Evolutionary conservation across 2,888 invertebrate species (phyloP).

Genomic region (Serrognathus titanus): DNA sequence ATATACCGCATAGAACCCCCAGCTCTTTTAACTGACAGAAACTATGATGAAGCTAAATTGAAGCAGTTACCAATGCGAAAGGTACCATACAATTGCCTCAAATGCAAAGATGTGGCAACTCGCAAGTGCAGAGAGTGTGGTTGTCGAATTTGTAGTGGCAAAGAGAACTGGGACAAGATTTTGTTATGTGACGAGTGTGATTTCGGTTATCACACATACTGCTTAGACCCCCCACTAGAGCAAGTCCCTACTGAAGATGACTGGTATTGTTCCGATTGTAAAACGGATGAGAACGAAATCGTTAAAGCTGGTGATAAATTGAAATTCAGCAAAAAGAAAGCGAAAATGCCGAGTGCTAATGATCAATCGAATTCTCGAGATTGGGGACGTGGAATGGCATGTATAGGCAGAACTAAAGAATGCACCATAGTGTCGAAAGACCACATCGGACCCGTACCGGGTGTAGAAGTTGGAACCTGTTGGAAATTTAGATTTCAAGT

Average conservation of each 20-base stretch:
- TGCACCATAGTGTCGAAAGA: conserved; percentile 67
- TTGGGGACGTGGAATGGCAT: conserved; percentile 83
- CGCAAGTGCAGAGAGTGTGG: conserved; percentile 69
- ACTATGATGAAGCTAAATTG: conserved; percentile 14
- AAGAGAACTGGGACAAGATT: conserved; percentile 68
- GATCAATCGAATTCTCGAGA: conserved; percentile 47
- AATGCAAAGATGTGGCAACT: conserved; percentile 59
- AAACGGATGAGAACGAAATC: conserved; percentile 68
- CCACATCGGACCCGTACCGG: conserved; percentile 80
- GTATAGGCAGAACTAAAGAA: conserved; percentile 65
- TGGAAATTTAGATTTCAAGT: conserved; percentile 78
- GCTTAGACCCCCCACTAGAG: conserved; percentile 69
- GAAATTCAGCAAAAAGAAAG: conserved; percentile 58
- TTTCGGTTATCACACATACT: conserved; percentile 67
- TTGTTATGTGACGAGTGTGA: conserved; percentile 82
- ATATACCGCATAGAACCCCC: conserved; percentile 63
- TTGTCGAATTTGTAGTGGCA: conserved; percentile 68
- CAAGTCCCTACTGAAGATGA: conserved; percentile 68
- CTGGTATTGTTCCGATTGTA: conserved; percentile 77
- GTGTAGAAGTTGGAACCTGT: conserved; percentile 77
- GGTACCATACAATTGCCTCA: conserved; percentile 59
- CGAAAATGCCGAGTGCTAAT: conserved; percentile 49
- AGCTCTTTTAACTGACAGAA: conserved; percentile 37
- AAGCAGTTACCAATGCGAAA: conserved; percentile 46
- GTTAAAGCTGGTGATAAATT: conserved; percentile 70